A percentile compares a stretch with the other conserved stretches of the same genome.
These are phyloP conservation scores for Presbytis comata DNA, from an alignment of 2,797 vertebrate genomes.

Conservation along the genomic window DNA sequence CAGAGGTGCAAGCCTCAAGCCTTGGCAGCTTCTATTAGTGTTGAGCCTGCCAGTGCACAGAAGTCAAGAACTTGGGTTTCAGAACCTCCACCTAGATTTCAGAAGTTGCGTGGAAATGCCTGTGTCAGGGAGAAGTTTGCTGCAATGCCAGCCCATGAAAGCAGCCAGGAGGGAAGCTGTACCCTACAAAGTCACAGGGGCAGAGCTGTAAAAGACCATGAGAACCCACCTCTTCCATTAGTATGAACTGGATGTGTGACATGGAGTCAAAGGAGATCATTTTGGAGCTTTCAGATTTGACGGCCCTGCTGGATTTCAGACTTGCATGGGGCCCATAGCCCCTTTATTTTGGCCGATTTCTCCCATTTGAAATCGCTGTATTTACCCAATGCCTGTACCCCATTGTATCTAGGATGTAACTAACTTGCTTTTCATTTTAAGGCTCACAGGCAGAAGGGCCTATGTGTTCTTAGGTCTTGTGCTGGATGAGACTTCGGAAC, in stretches of 20 bases:
- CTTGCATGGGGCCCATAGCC: too few relatives aligned
- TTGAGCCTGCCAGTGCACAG: neutral
- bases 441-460: neutral
- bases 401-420: neutral
- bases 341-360: neutral
- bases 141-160: neutral
- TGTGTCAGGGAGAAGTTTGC: neutral
- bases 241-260: neutral
- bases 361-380: neutral
- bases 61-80: neutral
- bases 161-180: neutral
- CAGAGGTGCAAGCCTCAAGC: neutral
- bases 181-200: neutral
- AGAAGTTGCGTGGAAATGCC: neutral
- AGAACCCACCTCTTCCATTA: neutral
- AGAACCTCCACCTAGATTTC: neutral
- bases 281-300: neutral
- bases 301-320: neutral
- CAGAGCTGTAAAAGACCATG: neutral
- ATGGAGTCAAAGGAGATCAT: neutral
- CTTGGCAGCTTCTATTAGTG: neutral
- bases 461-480: neutral
- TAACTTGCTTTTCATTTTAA: neutral
- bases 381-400: neutral
- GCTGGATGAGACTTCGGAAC: neutral